These are phyloP conservation scores for Punctoribates punctum DNA, from an alignment of 2,888 invertebrate species.

Conservation along the genomic window DNA sequence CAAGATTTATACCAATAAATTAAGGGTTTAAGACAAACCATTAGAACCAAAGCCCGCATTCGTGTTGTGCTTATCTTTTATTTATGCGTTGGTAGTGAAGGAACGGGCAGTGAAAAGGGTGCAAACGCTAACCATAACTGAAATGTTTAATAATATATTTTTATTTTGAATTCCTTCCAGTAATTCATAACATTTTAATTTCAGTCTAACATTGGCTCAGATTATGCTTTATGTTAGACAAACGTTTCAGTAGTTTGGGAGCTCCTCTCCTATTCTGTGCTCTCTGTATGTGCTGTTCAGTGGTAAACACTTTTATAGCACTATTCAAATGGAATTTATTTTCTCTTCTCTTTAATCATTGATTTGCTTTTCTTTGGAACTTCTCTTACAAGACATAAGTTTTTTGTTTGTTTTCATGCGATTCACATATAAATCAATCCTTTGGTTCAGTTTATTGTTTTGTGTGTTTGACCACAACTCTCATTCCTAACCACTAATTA, in stretches of 20 bases:
- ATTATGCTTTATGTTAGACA: neutral
- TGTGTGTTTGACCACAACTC: slow-evolving; percentile 20
- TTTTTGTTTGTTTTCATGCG: neutral
- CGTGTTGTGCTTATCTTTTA: slow-evolving; percentile 11
- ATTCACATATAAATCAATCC: slow-evolving; percentile 21
- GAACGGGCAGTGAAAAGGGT: slow-evolving; percentile 4
- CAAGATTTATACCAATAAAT: slow-evolving; percentile 34
- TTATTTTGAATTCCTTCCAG: neutral
- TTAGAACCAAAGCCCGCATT: neutral
- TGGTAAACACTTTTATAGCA: neutral
- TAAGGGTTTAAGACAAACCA: slow-evolving; percentile 15
- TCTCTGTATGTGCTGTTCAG: neutral
- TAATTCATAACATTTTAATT: slow-evolving; percentile 26
- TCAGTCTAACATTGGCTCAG: neutral
- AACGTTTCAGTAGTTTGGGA: neutral
- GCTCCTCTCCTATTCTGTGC: neutral
- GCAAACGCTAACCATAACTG: slow-evolving; percentile 19
- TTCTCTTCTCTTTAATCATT: slow-evolving; percentile 2
- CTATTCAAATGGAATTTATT: neutral
- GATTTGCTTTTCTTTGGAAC: neutral
- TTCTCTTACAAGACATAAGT: neutral
- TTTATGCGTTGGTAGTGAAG: neutral
- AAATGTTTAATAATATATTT: neutral
- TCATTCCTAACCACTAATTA: slow-evolving; percentile 19
- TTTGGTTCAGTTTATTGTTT: neutral